Base-by-base conservation (phyloP, 2,888 invertebrate genomes). In the Melanchra persicariae region DNA sequence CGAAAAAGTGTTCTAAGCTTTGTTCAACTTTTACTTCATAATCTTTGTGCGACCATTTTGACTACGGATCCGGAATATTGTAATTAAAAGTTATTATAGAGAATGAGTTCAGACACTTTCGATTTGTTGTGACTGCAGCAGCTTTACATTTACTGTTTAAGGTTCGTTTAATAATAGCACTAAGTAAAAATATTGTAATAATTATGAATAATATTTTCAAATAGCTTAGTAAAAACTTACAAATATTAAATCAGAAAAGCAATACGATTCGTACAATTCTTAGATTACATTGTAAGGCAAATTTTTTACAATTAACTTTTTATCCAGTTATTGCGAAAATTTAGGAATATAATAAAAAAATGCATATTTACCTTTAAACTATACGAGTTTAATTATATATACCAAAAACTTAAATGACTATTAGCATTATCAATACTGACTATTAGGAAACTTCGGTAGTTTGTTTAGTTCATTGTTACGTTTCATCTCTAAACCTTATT, bases 201-300 rank as follows among this genome's bases (percentile, higher is more conserved):
- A 47, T 43, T 40, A 37, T 60, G 6, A 52, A 79, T 62, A 3
- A 60, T 26, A 60, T 74, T 4, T 82, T 63, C 57, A 55, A 70
- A 69, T 77, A 78, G 69, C 68, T 76, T 69, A 61, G 54, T 64
- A 40, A 55, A 64, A 62, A 70, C 65, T 22, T 61, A 85, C 73
- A 69, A 79, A 70, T 62, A 62, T 74, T 62, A 80, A 81, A 77
- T 69, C 74, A 40, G 40, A 59, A 85, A 85, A 85, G 85, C 85
- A 85, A 85, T 85, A 85, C 54, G 51, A 77, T 75, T 77, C 74
- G 85, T 85, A 85, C 85, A 85, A 85, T 79, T 74, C 71, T 79
- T 76, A 85, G 59, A 74, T 73, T 77, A 85, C 34, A 64, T 64
- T 72, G 37, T 84, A 84, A 85, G 84, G 73, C 51, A 68, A 79